Conservation (phyloP, 92 coral and sea anemone species). For the Nematostella vectensis region DNA sequence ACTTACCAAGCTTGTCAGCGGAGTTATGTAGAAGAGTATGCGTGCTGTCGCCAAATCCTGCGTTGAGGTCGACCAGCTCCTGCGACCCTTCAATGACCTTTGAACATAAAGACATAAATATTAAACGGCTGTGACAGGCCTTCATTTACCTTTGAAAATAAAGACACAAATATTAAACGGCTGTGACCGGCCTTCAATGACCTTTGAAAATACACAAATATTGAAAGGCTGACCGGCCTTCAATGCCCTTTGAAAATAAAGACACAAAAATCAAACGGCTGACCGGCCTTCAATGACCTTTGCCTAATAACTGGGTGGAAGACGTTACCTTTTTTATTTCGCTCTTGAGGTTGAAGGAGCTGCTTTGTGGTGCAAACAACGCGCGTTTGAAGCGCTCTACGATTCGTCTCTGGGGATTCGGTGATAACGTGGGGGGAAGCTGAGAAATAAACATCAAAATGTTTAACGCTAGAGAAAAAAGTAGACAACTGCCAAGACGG, state of each 20-base stretch:
- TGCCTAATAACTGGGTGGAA: no score
- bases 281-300: no score
- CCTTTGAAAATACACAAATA: no score
- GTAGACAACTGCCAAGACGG: no score
- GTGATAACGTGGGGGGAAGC: conserved; percentile 89
- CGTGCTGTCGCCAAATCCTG: conserved; percentile 82
- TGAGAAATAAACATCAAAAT: conserved; percentile 18
- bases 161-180: no score
- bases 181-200: no score
- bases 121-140: no score
- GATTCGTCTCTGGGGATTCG: conserved; percentile 83
- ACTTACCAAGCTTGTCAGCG: conserved; percentile 60
- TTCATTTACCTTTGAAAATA: no score
- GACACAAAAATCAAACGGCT: no score
- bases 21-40: conserved; percentile 54
- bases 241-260: no score
- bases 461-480: no score
- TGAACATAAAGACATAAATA: conserved; percentile 2
- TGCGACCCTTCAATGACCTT: conserved; percentile 93
- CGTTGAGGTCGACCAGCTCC: conserved; percentile 81
- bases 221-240: no score
- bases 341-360: conserved; percentile 90
- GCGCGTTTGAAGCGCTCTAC: conserved; percentile 92
- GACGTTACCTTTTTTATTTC: conserved; percentile 98
- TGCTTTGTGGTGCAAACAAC: conserved; percentile 84